Evolutionary conservation across 2,888 invertebrate species (phyloP).

Genomic region (Cryptocephalus moraei): DNA sequence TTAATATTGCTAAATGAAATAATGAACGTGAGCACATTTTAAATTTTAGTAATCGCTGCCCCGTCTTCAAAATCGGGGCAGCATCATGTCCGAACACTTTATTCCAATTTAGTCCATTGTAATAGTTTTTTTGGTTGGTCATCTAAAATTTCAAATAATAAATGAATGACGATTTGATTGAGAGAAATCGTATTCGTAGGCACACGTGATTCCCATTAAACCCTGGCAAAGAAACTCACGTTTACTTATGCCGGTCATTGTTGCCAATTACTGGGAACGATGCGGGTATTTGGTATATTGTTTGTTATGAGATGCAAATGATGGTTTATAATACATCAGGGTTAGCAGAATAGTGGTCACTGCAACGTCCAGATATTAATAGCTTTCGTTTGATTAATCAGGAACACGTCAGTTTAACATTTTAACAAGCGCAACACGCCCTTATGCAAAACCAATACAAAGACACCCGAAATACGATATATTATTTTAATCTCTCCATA

Average conservation of each 20-base stretch:
- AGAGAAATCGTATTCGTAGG: background rate
- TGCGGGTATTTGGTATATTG: constrained; percentile 27
- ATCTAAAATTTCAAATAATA: background rate
- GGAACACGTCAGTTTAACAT: constrained; percentile 10
- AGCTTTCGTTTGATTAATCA: constrained; percentile 31
- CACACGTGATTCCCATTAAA: background rate
- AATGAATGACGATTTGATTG: background rate
- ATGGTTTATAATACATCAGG: constrained; percentile 18
- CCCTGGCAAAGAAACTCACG: background rate
- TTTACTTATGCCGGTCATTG: background rate
- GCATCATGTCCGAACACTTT: no score
- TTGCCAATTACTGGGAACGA: constrained; percentile 4
- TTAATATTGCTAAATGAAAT: no score
- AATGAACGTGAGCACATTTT: no score
- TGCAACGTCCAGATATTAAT: constrained; percentile 30
- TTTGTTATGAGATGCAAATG: constrained; percentile 26
- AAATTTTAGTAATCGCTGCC: no score
- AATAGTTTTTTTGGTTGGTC: background rate
- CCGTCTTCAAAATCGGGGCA: no score
- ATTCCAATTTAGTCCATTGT: no score
- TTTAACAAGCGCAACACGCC: constrained; percentile 5
- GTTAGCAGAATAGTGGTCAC: constrained; percentile 19
- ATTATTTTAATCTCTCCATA: no score
- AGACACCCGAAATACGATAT: no score
- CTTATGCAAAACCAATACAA: no score